phyloP scores from a whole-genome alignment of 2,797 vertebrate species.

The Enteromius radiatus region DNA sequence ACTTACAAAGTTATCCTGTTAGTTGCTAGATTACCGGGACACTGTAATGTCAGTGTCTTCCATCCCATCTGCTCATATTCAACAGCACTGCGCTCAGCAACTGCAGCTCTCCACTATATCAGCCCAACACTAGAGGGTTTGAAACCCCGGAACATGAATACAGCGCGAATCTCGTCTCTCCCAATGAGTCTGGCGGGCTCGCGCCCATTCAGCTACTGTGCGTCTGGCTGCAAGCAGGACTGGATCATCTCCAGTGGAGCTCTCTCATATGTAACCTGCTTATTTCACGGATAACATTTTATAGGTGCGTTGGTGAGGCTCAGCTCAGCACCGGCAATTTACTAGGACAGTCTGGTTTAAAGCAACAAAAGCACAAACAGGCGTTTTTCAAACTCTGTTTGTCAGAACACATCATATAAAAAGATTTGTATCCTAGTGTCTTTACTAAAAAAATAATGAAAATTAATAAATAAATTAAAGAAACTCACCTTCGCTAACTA shows the following conservation, averaged over 20 bases:
- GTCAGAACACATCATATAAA: not conserved
- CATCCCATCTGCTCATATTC: constrained; percentile 41
- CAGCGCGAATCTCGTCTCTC: constrained; percentile 72
- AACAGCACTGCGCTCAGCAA: constrained; percentile 13
- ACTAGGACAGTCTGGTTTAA: not conserved
- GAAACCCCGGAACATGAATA: constrained; percentile 77
- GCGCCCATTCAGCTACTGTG: constrained; percentile 35
- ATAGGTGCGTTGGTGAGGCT: constrained; percentile 19
- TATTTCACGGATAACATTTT: constrained; percentile 33
- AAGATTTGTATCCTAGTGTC: not conserved
- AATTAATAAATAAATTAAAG: no score
- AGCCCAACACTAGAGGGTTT: constrained; percentile 60
- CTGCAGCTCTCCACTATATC: constrained; percentile 70
- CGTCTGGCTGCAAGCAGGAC: constrained; percentile 40
- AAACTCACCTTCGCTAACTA: not conserved
- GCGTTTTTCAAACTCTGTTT: not conserved
- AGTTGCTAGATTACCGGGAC: not conserved
- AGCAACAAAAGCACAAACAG: not conserved
- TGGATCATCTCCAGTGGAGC: constrained; percentile 50
- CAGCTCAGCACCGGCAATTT: constrained; percentile 3
- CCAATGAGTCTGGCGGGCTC: constrained; percentile 45
- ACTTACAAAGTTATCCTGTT: constrained; percentile 16
- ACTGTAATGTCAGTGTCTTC: not conserved
- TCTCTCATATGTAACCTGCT: constrained; percentile 20
- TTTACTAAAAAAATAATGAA: not conserved